Evolutionary conservation across 2,113 vertebrate genomes (phyloP).

Genomic region (Tachuris rubrigastra): DNA sequence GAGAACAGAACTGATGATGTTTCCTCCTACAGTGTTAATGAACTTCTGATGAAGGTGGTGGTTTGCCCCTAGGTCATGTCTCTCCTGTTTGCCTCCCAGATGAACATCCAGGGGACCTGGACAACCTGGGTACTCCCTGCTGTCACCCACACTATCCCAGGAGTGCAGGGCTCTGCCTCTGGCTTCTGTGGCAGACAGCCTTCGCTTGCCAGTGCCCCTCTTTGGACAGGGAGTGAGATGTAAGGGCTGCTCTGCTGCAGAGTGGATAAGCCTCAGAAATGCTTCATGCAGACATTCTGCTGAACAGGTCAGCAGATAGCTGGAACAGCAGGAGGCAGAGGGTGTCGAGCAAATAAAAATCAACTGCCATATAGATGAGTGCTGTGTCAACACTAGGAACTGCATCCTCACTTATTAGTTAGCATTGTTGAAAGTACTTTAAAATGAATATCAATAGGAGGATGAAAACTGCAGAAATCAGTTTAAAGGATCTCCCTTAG

Average conservation of each 20-base stretch:
- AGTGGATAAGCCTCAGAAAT: neutral
- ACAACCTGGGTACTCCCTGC: neutral
- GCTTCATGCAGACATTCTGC: neutral
- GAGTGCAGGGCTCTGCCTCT: neutral
- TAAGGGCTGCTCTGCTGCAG: neutral
- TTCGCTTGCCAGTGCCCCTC: fast-evolving
- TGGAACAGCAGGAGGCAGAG: neutral
- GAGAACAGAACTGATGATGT: neutral
- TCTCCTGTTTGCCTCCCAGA: neutral
- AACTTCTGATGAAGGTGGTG: neutral
- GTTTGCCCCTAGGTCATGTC: neutral
- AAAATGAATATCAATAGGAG: neutral
- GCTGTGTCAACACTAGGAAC: neutral
- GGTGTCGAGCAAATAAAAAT: neutral
- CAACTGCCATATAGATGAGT: neutral
- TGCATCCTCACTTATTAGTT: neutral
- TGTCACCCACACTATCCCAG: neutral
- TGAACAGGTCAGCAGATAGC: neutral
- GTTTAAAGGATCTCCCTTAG: neutral
- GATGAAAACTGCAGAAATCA: neutral
- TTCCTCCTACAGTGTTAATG: neutral
- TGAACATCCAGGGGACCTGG: neutral
- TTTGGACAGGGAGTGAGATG: neutral
- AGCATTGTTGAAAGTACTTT: neutral
- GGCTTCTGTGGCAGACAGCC: neutral